These are phyloP conservation scores for Procavia capensis DNA, from an alignment of 2,113 vertebrate species.

Conservation along the genomic window DNA sequence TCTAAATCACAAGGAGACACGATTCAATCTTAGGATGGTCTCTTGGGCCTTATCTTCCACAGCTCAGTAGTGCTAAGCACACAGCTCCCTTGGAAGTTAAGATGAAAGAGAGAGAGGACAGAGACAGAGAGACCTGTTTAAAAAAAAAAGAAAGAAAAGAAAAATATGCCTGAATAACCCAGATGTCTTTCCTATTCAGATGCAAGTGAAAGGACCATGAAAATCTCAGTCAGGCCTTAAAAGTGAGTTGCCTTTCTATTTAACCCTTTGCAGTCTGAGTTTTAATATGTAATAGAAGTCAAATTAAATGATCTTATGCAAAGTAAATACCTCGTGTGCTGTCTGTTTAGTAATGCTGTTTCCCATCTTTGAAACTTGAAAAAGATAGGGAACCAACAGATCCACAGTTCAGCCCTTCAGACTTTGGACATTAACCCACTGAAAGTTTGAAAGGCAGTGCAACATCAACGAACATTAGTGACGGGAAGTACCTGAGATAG, in stretches of 20 bases:
- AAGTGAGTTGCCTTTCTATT: background rate
- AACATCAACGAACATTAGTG: background rate
- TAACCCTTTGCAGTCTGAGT: background rate
- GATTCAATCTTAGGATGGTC: conserved; percentile 33
- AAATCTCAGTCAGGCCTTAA: background rate
- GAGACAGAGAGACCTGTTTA: background rate
- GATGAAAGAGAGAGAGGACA: background rate
- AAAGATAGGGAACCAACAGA: background rate
- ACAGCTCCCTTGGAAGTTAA: background rate
- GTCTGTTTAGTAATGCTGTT: background rate
- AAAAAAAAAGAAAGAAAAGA: background rate
- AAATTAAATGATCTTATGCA: background rate
- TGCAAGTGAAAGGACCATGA: background rate
- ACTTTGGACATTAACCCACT: background rate
- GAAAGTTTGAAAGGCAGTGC: background rate
- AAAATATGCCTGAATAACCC: background rate
- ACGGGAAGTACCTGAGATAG: background rate
- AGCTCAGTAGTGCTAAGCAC: background rate
- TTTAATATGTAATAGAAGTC: background rate
- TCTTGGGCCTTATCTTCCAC: conserved; percentile 46
- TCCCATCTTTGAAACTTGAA: background rate
- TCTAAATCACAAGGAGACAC: conserved; percentile 62
- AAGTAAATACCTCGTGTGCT: background rate
- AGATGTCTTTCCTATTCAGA: background rate
- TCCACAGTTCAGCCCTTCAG: background rate